phyloP scores from a whole-genome alignment of 2,888 invertebrate genomes.

The Elysia crispata region DNA sequence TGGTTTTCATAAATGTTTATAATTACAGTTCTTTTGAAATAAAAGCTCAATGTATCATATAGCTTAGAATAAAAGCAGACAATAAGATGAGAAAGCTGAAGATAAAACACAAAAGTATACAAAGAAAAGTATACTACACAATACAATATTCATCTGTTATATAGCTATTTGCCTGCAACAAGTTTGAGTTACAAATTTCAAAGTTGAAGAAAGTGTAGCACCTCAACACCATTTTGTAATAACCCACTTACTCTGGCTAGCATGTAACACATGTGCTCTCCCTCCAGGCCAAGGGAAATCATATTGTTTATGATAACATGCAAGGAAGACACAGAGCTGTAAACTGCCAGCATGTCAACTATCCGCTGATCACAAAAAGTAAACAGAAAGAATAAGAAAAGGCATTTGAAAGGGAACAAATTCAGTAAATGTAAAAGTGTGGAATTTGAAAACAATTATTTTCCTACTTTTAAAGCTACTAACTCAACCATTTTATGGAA shows the following conservation, averaged over 20 bases:
- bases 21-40: no score
- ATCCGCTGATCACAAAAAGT: constrained; percentile 65
- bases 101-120: background rate
- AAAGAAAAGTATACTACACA: background rate
- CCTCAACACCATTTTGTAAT: background rate
- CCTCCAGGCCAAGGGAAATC: constrained; percentile 83
- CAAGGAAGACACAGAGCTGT: constrained; percentile 56
- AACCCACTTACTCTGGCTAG: constrained; percentile 81
- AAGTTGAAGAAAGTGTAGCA: background rate
- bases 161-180: background rate
- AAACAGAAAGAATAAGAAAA: background rate
- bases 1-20: no score
- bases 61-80: no score
- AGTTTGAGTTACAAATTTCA: background rate
- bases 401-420: no score
- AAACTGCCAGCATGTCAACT: constrained; percentile 67
- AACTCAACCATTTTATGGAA: no score
- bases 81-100: no score
- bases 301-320: constrained; percentile 73
- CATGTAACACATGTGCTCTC: constrained; percentile 85
- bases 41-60: no score
- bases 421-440: no score
- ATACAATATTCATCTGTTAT: background rate
- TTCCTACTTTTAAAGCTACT: no score
- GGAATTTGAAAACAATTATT: no score